phyloP scores from a whole-genome alignment of 2,888 invertebrate genomes.

The Diplazon laetatorius region DNA sequence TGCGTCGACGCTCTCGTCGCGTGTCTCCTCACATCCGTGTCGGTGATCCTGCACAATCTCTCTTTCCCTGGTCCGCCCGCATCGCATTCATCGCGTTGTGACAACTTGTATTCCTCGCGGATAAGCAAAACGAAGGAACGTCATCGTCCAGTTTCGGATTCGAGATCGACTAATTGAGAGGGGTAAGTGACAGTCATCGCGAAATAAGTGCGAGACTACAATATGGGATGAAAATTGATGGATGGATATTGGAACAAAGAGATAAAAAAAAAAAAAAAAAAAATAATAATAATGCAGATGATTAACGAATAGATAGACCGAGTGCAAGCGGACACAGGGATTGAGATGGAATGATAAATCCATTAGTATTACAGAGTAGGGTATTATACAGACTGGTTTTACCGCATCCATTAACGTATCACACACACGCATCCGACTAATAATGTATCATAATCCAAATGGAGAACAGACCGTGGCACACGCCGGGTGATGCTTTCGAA shows the following conservation, averaged over 20 bases:
- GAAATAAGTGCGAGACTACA: too few species aligned
- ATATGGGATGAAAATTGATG: too few species aligned
- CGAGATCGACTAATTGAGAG: too few species aligned
- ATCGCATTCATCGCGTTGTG: too few species aligned
- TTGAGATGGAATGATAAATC: background rate
- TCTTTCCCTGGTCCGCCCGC: too few species aligned
- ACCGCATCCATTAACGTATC: conserved; percentile 3
- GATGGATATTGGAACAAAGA: too few species aligned
- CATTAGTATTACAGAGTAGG: background rate
- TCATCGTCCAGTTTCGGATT: conserved; percentile 30
- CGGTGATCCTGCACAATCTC: conserved; percentile 1
- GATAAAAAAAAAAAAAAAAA: too few species aligned
- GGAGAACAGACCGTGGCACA: background rate
- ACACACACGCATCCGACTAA: background rate
- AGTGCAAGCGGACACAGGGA: background rate
- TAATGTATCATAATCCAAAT: conserved; percentile 16
- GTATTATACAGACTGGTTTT: conserved; percentile 11
- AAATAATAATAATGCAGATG: too few species aligned
- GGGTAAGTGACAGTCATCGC: too few species aligned
- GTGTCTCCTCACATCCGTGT: conserved; percentile 6
- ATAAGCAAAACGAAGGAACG: conserved; percentile 25
- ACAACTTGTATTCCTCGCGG: conserved; percentile 31
- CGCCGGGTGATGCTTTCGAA: conserved; percentile 3
- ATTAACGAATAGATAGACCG: too few species aligned
- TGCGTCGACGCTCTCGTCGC: conserved; percentile 60